Evolutionary conservation across 2,888 invertebrate genomes (phyloP).

Genomic region (Lydus trimaculatus): DNA sequence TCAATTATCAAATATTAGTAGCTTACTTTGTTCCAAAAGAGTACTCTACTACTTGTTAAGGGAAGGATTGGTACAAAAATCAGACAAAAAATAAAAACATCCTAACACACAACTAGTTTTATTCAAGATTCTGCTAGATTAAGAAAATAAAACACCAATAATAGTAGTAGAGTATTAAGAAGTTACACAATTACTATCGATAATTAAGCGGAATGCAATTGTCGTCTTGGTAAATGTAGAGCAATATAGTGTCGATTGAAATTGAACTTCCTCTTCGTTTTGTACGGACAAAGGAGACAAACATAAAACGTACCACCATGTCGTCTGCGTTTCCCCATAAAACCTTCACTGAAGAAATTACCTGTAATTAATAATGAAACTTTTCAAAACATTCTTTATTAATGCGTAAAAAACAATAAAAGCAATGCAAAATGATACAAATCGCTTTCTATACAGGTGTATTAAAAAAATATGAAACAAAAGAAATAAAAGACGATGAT

Average conservation of each 20-base stretch:
- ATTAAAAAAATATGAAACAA: neutral
- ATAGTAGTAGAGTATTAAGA: neutral
- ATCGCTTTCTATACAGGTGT: neutral
- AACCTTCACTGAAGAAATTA: neutral
- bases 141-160: neutral
- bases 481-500: neutral
- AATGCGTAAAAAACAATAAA: neutral
- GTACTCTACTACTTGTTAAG: neutral
- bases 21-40: neutral
- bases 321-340: neutral
- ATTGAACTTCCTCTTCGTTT: constrained; percentile 34
- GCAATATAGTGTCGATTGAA: constrained; percentile 19
- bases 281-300: constrained; percentile 35
- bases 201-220: neutral
- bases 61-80: neutral
- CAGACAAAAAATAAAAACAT: neutral
- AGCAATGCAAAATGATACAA: neutral
- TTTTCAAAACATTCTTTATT: constrained; percentile 3
- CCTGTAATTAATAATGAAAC: neutral
- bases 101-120: neutral
- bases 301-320: neutral
- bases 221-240: constrained; percentile 10
- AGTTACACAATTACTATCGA: neutral
- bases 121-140: neutral
- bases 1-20: neutral